A percentile compares a stretch with the other conserved stretches of the same genome.
Conservation (phyloP, 2,113 vertebrate species). For the cattle (Bos taurus) region DNA sequence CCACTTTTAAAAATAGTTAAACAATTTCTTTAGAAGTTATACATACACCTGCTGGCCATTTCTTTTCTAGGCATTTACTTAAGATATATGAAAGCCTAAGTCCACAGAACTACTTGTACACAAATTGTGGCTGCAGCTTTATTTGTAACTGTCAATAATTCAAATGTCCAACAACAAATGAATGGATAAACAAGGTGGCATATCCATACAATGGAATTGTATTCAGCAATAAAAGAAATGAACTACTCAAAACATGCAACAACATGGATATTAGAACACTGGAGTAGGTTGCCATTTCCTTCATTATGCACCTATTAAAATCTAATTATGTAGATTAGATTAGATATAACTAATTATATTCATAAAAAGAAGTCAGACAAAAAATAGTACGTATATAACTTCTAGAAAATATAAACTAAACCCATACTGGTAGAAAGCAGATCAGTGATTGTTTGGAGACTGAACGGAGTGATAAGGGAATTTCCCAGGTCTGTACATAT, state of each 20-base stretch:
- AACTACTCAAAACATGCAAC: neutral
- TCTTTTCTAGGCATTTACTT: neutral
- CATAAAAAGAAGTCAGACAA: neutral
- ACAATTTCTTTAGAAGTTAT: neutral
- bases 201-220: neutral
- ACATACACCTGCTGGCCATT: neutral
- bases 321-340: too few relatives aligned
- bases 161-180: neutral
- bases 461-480: neutral
- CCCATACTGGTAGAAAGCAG: neutral
- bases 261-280: too few relatives aligned
- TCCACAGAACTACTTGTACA: neutral
- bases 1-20: neutral
- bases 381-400: neutral
- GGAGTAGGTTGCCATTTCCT: too few relatives aligned
- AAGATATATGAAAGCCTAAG: neutral
- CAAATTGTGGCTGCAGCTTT: neutral
- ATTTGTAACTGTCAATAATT: neutral
- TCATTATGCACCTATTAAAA: too few relatives aligned
- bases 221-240: neutral
- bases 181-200: neutral
- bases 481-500: neutral
- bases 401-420: neutral
- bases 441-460: neutral
- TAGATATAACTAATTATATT: neutral